Conservation (phyloP, 2,113 vertebrate genomes). For the Psilopogon haemacephalus region DNA sequence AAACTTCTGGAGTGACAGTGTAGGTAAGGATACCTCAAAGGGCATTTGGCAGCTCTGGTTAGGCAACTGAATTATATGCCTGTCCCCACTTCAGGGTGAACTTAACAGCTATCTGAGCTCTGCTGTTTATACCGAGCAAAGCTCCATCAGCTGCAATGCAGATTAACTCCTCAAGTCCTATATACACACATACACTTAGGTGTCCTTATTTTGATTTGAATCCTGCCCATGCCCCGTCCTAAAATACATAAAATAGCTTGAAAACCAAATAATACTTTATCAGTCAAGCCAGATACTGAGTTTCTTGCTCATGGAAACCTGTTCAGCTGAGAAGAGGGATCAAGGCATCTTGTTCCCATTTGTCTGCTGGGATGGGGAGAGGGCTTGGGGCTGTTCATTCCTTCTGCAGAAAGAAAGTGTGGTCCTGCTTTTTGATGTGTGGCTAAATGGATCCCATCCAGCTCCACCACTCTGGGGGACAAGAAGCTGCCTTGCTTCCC, state of each 20-base stretch:
- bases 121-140: neutral
- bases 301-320: neutral
- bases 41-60: neutral
- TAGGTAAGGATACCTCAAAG: neutral
- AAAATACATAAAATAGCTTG: neutral
- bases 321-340: neutral
- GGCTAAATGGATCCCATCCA: neutral
- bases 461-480: neutral
- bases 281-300: neutral
- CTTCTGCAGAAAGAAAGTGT: neutral
- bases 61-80: neutral
- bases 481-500: neutral
- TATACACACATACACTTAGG: neutral
- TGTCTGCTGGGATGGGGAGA: fast-evolving
- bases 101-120: neutral
- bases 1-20: neutral
- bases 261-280: neutral
- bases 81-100: neutral
- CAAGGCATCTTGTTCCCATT: neutral
- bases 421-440: neutral
- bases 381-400: neutral
- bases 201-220: neutral
- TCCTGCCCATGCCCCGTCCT: neutral
- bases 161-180: neutral
- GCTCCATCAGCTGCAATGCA: neutral